These are phyloP conservation scores for Pangasius larnaudii DNA, from an alignment of 2,797 vertebrate genomes.

Conservation along the genomic window DNA sequence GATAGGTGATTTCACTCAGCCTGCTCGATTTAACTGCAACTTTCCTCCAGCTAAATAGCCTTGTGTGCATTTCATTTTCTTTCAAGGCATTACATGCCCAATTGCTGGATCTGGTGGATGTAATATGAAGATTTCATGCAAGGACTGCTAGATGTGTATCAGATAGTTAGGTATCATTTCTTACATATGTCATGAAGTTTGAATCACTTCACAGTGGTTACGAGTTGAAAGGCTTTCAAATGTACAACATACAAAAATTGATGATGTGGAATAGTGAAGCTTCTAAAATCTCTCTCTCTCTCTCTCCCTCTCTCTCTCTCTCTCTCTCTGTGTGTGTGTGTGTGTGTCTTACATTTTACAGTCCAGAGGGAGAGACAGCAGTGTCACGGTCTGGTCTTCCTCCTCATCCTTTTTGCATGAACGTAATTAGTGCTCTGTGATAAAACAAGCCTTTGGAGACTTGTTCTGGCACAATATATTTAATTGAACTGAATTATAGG, in stretches of 20 bases:
- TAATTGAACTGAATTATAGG: conserved; percentile 76
- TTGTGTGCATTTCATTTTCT: conserved; percentile 25
- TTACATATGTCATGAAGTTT: conserved; percentile 10
- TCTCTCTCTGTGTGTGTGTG: not conserved
- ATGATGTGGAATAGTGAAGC: not conserved
- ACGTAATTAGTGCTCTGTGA: conserved; percentile 70
- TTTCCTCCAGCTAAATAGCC: conserved; percentile 40
- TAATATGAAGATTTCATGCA: conserved; percentile 45
- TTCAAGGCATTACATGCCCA: conserved; percentile 28
- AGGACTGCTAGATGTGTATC: conserved; percentile 19
- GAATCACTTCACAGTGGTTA: not conserved
- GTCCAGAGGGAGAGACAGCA: conserved; percentile 40
- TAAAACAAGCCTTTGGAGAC: conserved; percentile 67
- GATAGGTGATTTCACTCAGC: conserved; percentile 64
- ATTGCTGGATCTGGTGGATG: conserved; percentile 14
- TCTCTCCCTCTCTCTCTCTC: conserved; percentile 1
- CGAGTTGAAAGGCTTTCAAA: not conserved
- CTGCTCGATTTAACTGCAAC: conserved; percentile 71
- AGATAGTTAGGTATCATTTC: conserved; percentile 23
- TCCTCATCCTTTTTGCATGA: conserved; percentile 63
- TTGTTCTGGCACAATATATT: conserved; percentile 74
- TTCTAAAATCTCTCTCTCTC: not conserved
- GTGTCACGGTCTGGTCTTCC: conserved; percentile 57
- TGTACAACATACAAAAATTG: not conserved
- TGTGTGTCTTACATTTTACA: conserved; percentile 28